phyloP scores from a whole-genome alignment of 2,888 invertebrate genomes.

The Cryptus viduatorius region DNA sequence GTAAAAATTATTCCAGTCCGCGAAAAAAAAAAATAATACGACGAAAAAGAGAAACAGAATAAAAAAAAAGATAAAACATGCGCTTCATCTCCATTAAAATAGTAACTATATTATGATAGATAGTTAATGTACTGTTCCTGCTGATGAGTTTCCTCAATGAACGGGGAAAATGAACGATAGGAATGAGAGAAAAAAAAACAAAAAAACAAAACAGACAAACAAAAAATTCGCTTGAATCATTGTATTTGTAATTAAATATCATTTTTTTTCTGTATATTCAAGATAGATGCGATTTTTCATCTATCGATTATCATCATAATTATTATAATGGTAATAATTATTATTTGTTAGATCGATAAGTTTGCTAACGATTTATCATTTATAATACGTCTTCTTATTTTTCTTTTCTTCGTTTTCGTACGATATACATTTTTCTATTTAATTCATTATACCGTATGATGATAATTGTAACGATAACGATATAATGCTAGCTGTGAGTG shows the following conservation, averaged over 20 bases:
- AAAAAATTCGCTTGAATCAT: slow-evolving; percentile 67
- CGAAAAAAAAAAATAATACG: slow-evolving; percentile 29
- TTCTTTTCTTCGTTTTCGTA: slow-evolving; percentile 47
- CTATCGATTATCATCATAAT: slow-evolving; percentile 39
- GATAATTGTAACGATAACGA: slow-evolving; percentile 68
- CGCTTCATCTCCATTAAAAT: slow-evolving; percentile 64
- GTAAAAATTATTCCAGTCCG: slow-evolving; percentile 41
- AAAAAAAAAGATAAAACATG: slow-evolving; percentile 38
- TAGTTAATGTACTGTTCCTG: slow-evolving; percentile 66
- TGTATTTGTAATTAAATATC: slow-evolving; percentile 82
- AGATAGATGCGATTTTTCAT: slow-evolving; percentile 57
- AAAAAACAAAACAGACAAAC: slow-evolving; percentile 26
- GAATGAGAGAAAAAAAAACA: slow-evolving; percentile 33
- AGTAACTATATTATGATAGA: slow-evolving; percentile 55
- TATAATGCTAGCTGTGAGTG: slow-evolving; percentile 48
- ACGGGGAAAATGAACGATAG: slow-evolving; percentile 50
- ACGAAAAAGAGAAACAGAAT: slow-evolving; percentile 17
- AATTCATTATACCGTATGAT: slow-evolving; percentile 50
- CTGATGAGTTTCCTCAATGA: slow-evolving; percentile 62
- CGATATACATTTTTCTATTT: slow-evolving; percentile 50
- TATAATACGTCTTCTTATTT: neutral
- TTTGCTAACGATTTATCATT: slow-evolving; percentile 20
- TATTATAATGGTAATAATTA: neutral
- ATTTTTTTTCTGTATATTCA: slow-evolving; percentile 80
- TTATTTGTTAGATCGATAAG: slow-evolving; percentile 53